phyloP scores from a whole-genome alignment of 2,113 vertebrate species.

The Elgaria multicarinata region DNA sequence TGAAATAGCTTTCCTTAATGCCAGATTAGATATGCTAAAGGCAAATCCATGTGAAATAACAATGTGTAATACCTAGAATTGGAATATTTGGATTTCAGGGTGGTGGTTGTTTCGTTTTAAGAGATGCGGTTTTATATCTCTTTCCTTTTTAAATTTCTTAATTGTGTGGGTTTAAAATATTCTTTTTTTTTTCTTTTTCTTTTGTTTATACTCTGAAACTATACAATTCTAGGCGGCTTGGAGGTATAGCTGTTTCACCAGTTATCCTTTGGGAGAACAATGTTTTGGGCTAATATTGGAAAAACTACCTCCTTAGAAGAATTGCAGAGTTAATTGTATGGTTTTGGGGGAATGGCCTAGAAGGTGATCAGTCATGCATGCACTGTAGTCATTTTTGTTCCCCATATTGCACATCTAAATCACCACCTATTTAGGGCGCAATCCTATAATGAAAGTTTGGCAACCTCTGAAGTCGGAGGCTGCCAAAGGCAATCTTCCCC shows the following conservation, averaged over 20 bases:
- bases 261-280: conserved; percentile 19
- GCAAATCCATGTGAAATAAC: not conserved
- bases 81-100: not conserved
- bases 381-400: not conserved
- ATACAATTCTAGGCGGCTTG: conserved; percentile 28
- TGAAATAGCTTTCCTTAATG: not conserved
- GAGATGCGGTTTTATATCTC: not conserved
- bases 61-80: not conserved
- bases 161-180: conserved; percentile 3
- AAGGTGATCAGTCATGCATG: not conserved
- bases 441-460: too few relatives aligned
- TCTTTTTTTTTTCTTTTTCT: not conserved
- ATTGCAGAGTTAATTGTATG: conserved; percentile 13
- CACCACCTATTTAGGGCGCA: not conserved
- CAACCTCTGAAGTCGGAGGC: too few relatives aligned
- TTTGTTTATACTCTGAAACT: not conserved
- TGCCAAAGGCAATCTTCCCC: too few relatives aligned
- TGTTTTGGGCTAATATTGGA: conserved; percentile 31
- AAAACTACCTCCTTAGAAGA: not conserved
- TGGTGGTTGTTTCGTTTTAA: not conserved
- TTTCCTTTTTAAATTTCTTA: conserved; percentile 19
- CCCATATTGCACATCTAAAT: not conserved
- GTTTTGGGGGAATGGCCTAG: conserved; percentile 21
- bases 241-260: conserved; percentile 22
- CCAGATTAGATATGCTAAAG: not conserved